These are phyloP conservation scores for Tokudaia tokunoshimensis DNA, from an alignment of 2,797 vertebrate species.

Conservation along the genomic window DNA sequence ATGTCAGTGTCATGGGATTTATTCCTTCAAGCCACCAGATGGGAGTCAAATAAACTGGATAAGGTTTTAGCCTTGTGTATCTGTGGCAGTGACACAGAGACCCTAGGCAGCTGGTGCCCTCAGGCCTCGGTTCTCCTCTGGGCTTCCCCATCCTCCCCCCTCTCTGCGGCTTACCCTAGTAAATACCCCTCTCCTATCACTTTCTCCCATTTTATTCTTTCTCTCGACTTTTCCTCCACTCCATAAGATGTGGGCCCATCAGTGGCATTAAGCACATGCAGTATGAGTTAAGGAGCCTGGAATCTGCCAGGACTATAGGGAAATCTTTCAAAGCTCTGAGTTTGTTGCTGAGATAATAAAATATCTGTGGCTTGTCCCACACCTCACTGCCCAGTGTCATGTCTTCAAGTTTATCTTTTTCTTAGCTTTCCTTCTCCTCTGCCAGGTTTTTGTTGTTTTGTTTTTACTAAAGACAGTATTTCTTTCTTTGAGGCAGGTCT, in stretches of 20 bases:
- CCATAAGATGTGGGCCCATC: not conserved
- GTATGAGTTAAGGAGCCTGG: not conserved
- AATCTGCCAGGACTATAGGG: not conserved
- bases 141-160: not conserved
- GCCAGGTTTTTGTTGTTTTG: not conserved
- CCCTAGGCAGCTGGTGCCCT: fast-evolving
- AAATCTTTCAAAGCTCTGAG: not conserved
- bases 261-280: not conserved
- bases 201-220: not conserved
- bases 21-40: not conserved
- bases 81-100: not conserved
- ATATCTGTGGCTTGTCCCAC: not conserved
- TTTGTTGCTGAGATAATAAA: not conserved
- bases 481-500: not conserved
- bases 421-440: not conserved
- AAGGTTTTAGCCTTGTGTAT: not conserved
- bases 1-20: not conserved
- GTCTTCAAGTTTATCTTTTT: not conserved
- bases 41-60: not conserved
- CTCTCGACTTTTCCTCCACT: not conserved
- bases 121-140: not conserved
- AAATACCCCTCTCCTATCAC: not conserved
- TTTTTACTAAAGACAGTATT: not conserved
- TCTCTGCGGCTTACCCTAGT: not conserved
- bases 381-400: not conserved